These are phyloP conservation scores for Philopedon plagiatum DNA, from an alignment of 2,888 invertebrate species.

Conservation along the genomic window DNA sequence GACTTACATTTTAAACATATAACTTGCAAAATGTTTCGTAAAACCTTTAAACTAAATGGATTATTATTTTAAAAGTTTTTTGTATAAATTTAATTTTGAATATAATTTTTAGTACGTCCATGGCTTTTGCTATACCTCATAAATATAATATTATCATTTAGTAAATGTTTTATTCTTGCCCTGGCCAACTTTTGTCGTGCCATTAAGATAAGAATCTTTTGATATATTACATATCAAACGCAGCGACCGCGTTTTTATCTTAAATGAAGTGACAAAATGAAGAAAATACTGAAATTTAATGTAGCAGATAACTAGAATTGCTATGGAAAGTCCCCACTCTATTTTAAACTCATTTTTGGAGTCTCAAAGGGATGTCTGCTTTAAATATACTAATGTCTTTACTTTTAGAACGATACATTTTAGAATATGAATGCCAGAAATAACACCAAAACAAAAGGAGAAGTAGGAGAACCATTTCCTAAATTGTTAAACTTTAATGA, in stretches of 20 bases:
- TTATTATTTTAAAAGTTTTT: no score
- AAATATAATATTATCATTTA: slow-evolving; percentile 45
- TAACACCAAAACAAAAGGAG: no score
- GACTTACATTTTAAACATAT: slow-evolving; percentile 5
- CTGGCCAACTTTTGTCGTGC: slow-evolving; percentile 43
- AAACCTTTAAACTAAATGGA: no score
- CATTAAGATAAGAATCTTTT: slow-evolving; percentile 47
- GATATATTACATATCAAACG: slow-evolving; percentile 48
- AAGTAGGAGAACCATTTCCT: no score
- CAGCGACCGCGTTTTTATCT: slow-evolving; percentile 46
- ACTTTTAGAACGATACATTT: background rate
- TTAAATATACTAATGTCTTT: background rate
- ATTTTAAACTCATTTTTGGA: background rate
- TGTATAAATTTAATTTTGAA: no score
- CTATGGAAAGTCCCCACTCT: slow-evolving; percentile 14
- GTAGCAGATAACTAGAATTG: slow-evolving; percentile 33
- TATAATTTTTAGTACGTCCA: background rate
- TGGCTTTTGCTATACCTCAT: slow-evolving; percentile 14
- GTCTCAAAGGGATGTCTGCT: background rate
- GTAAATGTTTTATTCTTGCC: slow-evolving; percentile 44
- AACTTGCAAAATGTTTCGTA: slow-evolving; percentile 7
- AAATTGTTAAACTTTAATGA: no score
- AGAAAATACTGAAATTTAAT: slow-evolving; percentile 48
- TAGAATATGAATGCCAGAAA: no score
- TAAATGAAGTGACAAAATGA: slow-evolving; percentile 49